These are phyloP conservation scores for Aldrovandia affinis DNA, from an alignment of 2,797 vertebrate species.

Conservation along the genomic window DNA sequence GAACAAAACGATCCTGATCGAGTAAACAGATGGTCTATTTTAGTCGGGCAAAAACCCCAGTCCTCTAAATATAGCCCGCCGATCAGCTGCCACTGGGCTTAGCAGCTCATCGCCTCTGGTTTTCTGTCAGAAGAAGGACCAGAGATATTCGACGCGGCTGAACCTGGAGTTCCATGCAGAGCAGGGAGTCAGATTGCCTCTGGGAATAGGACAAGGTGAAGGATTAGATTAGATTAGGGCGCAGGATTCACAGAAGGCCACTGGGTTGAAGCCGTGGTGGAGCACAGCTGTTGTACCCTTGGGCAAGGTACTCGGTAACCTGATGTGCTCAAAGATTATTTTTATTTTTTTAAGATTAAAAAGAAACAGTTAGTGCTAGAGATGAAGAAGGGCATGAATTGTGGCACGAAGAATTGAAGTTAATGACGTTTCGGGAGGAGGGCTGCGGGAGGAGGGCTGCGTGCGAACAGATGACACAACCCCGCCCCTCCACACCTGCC, in stretches of 20 bases:
- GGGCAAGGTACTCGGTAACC: background rate
- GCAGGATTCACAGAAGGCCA: constrained; percentile 1
- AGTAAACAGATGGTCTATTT: constrained; percentile 64
- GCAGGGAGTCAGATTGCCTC: constrained; percentile 3
- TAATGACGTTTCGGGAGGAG: no score
- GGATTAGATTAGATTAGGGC: background rate
- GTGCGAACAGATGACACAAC: no score
- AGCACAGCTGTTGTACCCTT: background rate
- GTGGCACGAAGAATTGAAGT: no score
- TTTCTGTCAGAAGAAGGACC: constrained; percentile 55
- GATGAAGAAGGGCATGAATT: no score
- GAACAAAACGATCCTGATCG: constrained; percentile 52
- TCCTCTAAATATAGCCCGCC: constrained; percentile 68
- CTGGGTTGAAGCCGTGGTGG: constrained; percentile 22
- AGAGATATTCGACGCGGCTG: constrained; percentile 22
- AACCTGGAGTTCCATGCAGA: background rate
- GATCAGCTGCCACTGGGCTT: constrained; percentile 74
- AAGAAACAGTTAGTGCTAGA: no score
- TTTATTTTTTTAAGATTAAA: no score
- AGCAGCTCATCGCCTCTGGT: constrained; percentile 68
- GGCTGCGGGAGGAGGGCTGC: no score
- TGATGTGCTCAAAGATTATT: background rate
- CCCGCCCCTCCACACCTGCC: no score
- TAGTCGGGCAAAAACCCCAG: constrained; percentile 51
- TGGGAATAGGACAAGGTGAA: background rate